These are phyloP conservation scores for Eupithecia dodoneata DNA, from an alignment of 2,888 invertebrate genomes.

Conservation along the genomic window DNA sequence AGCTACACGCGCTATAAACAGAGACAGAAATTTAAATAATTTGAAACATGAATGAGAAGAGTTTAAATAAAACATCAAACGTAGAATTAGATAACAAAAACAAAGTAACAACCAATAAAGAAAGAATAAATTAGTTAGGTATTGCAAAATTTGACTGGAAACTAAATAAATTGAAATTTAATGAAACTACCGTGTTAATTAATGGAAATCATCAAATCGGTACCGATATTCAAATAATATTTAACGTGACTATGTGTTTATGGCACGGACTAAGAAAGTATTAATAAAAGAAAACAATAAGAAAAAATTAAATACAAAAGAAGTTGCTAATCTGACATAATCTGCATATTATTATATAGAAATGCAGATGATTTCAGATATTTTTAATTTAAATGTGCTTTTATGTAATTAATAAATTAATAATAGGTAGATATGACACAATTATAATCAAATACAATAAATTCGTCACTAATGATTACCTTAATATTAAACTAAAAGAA, in stretches of 20 bases:
- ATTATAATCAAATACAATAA: constrained; percentile 44
- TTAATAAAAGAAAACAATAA: constrained; percentile 30
- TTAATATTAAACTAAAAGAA: constrained; percentile 31
- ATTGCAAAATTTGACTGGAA: constrained; percentile 49
- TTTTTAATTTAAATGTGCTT: constrained; percentile 33
- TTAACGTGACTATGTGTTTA: constrained; percentile 54
- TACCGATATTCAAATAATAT: constrained; percentile 36
- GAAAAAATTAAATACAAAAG: constrained; percentile 31
- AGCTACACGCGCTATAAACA: constrained; percentile 70
- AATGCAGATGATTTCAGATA: constrained; percentile 34
- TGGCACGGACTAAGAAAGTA: constrained; percentile 54
- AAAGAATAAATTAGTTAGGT: constrained; percentile 49
- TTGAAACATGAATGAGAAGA: constrained; percentile 49
- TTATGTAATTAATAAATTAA: constrained; percentile 40
- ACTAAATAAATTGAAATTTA: constrained; percentile 26
- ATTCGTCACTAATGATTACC: constrained; percentile 43
- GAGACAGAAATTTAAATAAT: constrained; percentile 10
- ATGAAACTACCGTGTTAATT: constrained; percentile 40
- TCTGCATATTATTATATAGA: constrained; percentile 35
- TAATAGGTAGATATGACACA: constrained; percentile 43
- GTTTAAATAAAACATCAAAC: constrained; percentile 57
- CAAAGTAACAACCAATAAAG: constrained; percentile 77
- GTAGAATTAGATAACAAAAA: constrained; percentile 82
- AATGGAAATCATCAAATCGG: constrained; percentile 31
- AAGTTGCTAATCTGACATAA: constrained; percentile 25